Percentiles rank a stretch among this genome's conserved stretches.
phyloP scores from a whole-genome alignment of 1,140 invertebrate genomes.

The Brachionus calyciflorus region DNA sequence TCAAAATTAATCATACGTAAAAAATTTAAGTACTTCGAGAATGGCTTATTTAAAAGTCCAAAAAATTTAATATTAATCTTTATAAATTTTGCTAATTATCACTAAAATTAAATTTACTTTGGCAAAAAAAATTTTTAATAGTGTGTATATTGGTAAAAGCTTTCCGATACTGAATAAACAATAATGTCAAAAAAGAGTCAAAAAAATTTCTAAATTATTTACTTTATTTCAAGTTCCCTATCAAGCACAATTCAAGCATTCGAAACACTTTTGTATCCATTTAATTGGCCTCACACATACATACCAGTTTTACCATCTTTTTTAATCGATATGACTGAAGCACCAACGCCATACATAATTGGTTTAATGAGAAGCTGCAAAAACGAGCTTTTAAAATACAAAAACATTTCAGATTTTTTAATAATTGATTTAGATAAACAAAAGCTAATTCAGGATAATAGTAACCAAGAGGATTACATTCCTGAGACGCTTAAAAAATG shows the following conservation, averaged over 20 bases:
- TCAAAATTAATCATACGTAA: too few species aligned
- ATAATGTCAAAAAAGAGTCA: not conserved
- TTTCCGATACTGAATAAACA: too few species aligned
- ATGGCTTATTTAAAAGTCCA: too few species aligned
- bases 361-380: slow-evolving; percentile 65
- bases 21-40: too few species aligned
- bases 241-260: slow-evolving; percentile 73
- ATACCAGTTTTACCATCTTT: slow-evolving; percentile 71
- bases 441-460: slow-evolving; percentile 57
- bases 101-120: too few species aligned
- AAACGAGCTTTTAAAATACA: slow-evolving; percentile 51
- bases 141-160: too few species aligned
- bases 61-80: too few species aligned
- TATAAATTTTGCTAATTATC: too few species aligned
- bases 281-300: slow-evolving; percentile 75
- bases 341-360: slow-evolving; percentile 73
- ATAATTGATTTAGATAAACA: slow-evolving; percentile 50
- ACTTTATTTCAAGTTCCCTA: slow-evolving; percentile 52
- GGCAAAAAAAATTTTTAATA: too few species aligned
- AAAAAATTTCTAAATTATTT: not conserved
- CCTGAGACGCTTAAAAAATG: slow-evolving; percentile 62
- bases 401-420: slow-evolving; percentile 57
- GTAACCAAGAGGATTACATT: slow-evolving; percentile 69
- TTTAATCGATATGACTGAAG: slow-evolving; percentile 70
- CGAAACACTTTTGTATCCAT: slow-evolving; percentile 73